phyloP scores from a whole-genome alignment of 2,797 vertebrate genomes.

The Ceryle rudis region DNA sequence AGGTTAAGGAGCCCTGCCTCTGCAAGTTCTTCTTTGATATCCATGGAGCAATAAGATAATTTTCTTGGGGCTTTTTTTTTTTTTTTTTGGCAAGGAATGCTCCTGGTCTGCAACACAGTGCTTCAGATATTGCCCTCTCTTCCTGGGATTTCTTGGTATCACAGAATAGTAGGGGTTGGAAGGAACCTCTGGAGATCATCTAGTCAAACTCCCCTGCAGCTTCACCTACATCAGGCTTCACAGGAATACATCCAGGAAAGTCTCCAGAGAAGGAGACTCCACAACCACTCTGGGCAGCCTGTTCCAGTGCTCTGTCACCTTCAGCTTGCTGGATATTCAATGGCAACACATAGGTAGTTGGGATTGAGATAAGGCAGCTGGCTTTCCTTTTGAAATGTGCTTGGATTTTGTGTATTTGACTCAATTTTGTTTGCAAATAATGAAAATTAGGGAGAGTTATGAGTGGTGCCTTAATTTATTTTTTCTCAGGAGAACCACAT shows the following conservation, averaged over 20 bases:
- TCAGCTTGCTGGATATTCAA: neutral
- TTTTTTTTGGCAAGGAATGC: neutral
- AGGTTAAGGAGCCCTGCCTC: neutral
- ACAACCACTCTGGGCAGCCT: neutral
- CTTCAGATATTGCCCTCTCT: neutral
- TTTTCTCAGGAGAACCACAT: neutral
- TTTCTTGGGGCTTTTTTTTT: neutral
- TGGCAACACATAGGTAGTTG: neutral
- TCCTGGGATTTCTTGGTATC: neutral
- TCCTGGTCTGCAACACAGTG: fast-evolving
- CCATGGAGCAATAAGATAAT: neutral
- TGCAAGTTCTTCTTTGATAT: neutral
- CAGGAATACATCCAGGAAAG: neutral
- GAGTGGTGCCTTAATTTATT: neutral
- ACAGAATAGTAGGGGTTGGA: neutral
- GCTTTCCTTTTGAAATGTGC: neutral
- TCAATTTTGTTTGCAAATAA: neutral
- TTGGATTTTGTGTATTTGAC: neutral
- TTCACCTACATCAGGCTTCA: neutral
- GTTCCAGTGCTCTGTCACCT: neutral
- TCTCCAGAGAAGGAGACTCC: neutral
- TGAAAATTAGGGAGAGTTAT: neutral
- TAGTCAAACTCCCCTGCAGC: neutral
- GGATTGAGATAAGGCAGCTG: neutral
- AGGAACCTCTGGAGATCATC: neutral